phyloP scores from a whole-genome alignment of 2,888 invertebrate genomes.

The Paralinhomoeus sp. region DNA sequence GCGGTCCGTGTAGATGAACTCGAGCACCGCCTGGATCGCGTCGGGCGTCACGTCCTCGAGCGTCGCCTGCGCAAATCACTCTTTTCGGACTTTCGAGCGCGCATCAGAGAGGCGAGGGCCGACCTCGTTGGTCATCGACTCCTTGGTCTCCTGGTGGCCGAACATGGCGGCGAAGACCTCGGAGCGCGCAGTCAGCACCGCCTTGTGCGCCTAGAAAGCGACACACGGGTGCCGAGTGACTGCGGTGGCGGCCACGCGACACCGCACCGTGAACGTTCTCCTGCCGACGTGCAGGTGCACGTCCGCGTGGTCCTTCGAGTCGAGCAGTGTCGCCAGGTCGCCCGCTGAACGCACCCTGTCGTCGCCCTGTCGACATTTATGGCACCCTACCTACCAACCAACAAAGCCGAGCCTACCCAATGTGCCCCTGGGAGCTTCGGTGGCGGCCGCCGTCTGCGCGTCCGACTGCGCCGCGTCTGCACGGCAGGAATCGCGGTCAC shows the following conservation, averaged over 20 bases:
- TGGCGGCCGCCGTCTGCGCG: no score
- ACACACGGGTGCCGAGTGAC: not conserved
- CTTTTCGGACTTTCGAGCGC: not conserved
- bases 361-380: no score
- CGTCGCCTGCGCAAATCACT: not conserved
- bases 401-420: no score
- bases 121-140: conserved; percentile 51
- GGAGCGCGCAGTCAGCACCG: conserved; percentile 80
- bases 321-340: conserved; percentile 2
- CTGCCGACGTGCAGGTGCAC: conserved; percentile 5
- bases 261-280: not conserved
- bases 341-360: not conserved
- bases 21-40: conserved; percentile 80
- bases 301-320: conserved; percentile 6
- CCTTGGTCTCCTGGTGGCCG: conserved; percentile 85
- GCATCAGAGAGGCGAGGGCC: no score
- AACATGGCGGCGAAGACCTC: conserved; percentile 98
- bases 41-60: conserved; percentile 32
- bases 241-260: no score
- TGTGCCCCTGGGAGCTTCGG: no score
- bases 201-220: conserved; percentile 48
- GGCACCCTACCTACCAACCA: no score
- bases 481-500: no score
- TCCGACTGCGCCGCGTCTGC: no score
- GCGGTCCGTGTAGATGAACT: conserved; percentile 72